Evolutionary conservation across 2,113 vertebrate genomes (phyloP), one percentile per base, ranked within the genome.

Genomic region (Dipodomys ordii): DNA sequence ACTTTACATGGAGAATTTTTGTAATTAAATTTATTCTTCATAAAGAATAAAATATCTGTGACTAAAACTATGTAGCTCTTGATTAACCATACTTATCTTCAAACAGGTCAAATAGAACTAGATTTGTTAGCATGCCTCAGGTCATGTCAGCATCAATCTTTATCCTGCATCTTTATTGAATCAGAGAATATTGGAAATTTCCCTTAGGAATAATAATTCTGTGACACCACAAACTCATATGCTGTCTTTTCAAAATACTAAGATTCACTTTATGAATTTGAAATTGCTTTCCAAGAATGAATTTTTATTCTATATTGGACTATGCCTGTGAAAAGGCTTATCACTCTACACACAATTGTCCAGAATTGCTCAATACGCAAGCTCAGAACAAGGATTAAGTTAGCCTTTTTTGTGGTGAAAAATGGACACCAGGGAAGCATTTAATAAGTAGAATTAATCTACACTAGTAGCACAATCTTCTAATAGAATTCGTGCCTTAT

Each of bases 371-470:
- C 94, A 82, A 78, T 94, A 92, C 92, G 87, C 91, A 96, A 94
- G 89, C 87, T 82, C 69, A 79, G 92, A 93, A 94, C 69, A 96
- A 96, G 90, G 82, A 94, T 95, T 93, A 91, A 97, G 91, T 96
- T 92, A 87, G 74, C 87, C 35, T 95, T 71, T 95, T 94, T 57
- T 80, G 57, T 87, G 68, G 81, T 95, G 84, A 96, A 89, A 95
- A 95, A 97, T 95, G 81, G 97, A 87, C 67, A 95, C 91, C 28
- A 84, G 76, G 35, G 67, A 87, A 92, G 78, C 57, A 71, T 96
- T 97, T 94, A 94, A 95, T 95, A 95, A 95, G 90, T 79, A 97
- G 91, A 96, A 94, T 95, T 96, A 71, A 95, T 95, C 94, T 95
- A 35, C 32, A 93, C 82, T 39, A 76, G 69, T 80, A 82, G 81